phyloP scores from a whole-genome alignment of 2,888 invertebrate genomes.

The Diplolepis rosae region DNA sequence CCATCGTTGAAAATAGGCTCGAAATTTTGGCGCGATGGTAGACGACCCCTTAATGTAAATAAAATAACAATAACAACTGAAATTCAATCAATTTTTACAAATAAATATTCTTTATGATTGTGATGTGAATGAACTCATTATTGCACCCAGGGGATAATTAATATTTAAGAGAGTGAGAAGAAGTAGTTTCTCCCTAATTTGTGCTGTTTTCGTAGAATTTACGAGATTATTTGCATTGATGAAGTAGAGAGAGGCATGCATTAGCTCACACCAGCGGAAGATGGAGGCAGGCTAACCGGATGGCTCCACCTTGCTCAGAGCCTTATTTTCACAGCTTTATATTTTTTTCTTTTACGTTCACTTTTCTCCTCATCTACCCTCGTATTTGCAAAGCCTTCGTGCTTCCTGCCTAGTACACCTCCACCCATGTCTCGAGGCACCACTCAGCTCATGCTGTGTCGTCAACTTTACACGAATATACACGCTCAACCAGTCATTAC shows the following conservation, averaged over 20 bases:
- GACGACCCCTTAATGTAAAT: no score
- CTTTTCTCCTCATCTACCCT: conserved; percentile 30
- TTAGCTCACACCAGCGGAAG: not conserved
- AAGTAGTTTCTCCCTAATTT: conserved; percentile 14
- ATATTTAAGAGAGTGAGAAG: not conserved
- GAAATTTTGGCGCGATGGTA: no score
- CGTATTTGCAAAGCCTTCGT: conserved; percentile 20
- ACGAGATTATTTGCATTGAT: conserved; percentile 26
- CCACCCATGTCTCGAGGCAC: conserved; percentile 29
- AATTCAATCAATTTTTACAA: not conserved
- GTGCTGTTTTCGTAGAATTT: not conserved
- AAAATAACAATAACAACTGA: no score
- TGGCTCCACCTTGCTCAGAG: conserved; percentile 5
- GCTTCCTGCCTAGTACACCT: conserved; percentile 11
- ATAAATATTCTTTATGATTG: not conserved
- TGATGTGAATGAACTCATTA: not conserved
- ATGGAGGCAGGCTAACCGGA: not conserved
- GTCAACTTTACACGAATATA: conserved; percentile 22
- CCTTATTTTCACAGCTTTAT: conserved; percentile 29
- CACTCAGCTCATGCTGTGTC: not conserved
- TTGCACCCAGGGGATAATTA: not conserved
- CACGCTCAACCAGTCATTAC: not conserved
- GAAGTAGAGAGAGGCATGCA: conserved; percentile 14
- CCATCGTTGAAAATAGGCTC: no score
- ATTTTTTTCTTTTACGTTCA: conserved; percentile 18